phyloP scores from a whole-genome alignment of 2,888 invertebrate genomes.

The Dryadula phaetusa region DNA sequence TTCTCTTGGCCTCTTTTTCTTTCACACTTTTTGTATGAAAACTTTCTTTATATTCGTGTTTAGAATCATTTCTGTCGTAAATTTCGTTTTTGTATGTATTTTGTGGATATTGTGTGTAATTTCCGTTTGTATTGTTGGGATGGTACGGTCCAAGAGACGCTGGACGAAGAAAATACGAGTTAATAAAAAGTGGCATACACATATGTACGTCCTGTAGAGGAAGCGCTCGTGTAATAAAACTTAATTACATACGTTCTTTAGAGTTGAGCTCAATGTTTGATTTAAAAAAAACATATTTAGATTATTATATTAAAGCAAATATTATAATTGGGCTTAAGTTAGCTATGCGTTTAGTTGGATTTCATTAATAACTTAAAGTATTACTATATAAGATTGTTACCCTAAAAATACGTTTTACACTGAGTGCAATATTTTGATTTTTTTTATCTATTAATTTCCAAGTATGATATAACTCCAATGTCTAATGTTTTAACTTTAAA shows the following conservation, averaged over 20 bases:
- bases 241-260: slow-evolving; percentile 53
- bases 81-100: slow-evolving; percentile 73
- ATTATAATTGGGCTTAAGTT: neutral
- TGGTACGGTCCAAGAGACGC: slow-evolving; percentile 82
- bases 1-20: slow-evolving; percentile 82
- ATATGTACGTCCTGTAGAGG: slow-evolving; percentile 47
- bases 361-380: too few species aligned
- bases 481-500: too few species aligned
- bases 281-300: neutral
- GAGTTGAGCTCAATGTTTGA: slow-evolving; percentile 11
- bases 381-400: too few species aligned
- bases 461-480: too few species aligned
- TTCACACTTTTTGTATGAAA: slow-evolving; percentile 81
- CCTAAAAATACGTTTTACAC: too few species aligned
- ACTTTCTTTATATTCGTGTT: slow-evolving; percentile 79
- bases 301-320: neutral
- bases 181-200: slow-evolving; percentile 80
- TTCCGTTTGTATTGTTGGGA: slow-evolving; percentile 78
- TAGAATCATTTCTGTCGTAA: slow-evolving; percentile 80
- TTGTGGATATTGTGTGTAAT: slow-evolving; percentile 79
- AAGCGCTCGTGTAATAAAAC: slow-evolving; percentile 63
- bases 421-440: too few species aligned
- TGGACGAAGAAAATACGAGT: slow-evolving; percentile 74
- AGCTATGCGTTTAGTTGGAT: too few species aligned
- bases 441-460: too few species aligned